These are phyloP conservation scores for Apodemia duryi DNA, from an alignment of 2,888 invertebrate species.

Conservation along the genomic window DNA sequence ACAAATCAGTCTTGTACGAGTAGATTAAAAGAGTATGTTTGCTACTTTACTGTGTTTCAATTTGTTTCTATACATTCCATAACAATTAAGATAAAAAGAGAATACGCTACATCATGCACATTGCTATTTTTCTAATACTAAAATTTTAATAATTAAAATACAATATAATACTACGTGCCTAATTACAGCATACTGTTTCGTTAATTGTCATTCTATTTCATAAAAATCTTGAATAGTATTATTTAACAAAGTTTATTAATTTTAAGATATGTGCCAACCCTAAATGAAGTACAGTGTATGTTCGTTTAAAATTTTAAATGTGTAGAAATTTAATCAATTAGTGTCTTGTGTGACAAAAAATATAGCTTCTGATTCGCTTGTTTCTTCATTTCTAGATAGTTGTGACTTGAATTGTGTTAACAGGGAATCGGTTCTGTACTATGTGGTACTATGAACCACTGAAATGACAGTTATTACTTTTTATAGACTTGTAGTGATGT, in stretches of 20 bases:
- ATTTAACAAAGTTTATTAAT: background rate
- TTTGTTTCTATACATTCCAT: too few relatives aligned
- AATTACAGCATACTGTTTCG: too few relatives aligned
- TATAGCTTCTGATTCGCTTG: constrained; percentile 15
- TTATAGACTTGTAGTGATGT: constrained; percentile 5
- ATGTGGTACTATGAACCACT: constrained; percentile 1
- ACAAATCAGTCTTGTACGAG: too few relatives aligned
- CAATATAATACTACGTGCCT: too few relatives aligned
- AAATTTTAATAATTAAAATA: too few relatives aligned
- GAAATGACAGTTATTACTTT: constrained; percentile 11
- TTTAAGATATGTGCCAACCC: background rate
- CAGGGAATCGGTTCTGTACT: constrained; percentile 2
- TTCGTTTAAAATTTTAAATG: constrained; percentile 34
- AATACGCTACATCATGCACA: too few relatives aligned
- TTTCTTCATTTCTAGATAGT: constrained; percentile 16
- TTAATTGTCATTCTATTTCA: too few relatives aligned
- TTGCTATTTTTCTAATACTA: too few relatives aligned
- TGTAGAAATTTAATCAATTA: constrained; percentile 31
- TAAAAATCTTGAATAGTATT: background rate
- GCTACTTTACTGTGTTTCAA: too few relatives aligned
- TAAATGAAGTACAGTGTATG: constrained; percentile 8
- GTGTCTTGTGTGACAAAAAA: constrained; percentile 16
- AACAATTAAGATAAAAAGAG: too few relatives aligned
- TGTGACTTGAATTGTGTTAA: constrained; percentile 16
- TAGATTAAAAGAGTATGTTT: too few relatives aligned